These are phyloP conservation scores for Paramormyrops kingsleyae DNA, from an alignment of 2,113 vertebrate species.

Conservation along the genomic window DNA sequence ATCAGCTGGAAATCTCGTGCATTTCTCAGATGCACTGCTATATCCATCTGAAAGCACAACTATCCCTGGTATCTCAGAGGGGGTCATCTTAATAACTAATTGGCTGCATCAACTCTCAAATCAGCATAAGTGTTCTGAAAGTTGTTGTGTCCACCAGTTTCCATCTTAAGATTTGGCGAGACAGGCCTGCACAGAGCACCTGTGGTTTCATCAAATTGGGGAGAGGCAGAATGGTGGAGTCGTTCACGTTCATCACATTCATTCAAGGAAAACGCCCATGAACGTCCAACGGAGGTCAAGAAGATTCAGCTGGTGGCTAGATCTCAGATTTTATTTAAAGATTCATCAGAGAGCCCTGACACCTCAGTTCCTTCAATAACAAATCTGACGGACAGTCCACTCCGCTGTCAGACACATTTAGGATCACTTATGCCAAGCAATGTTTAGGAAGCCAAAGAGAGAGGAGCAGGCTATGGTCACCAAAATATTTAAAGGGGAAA, in stretches of 20 bases:
- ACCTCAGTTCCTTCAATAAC: neutral
- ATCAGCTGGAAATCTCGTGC: neutral
- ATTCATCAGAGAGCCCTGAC: constrained; percentile 25
- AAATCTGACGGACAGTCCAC: neutral
- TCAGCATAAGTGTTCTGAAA: neutral
- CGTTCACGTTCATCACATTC: constrained; percentile 30
- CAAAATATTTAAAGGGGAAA: neutral
- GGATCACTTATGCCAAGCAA: neutral
- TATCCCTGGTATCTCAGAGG: neutral
- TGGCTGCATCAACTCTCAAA: neutral
- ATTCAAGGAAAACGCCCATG: constrained; percentile 23
- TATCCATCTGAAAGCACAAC: neutral
- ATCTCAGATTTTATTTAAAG: constrained; percentile 41
- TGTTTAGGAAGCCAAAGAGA: neutral
- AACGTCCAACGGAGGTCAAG: constrained; percentile 36
- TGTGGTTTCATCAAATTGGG: neutral
- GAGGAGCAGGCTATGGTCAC: neutral
- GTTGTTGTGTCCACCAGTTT: neutral
- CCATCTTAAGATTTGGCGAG: neutral
- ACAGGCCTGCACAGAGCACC: neutral
- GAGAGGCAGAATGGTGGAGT: constrained; percentile 34
- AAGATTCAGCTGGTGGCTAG: constrained; percentile 28
- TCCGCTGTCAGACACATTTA: neutral
- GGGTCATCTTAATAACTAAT: neutral
- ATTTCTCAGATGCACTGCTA: neutral